Base-by-base conservation (phyloP, 1,140 invertebrate species). In the Euwallacea similis region DNA sequence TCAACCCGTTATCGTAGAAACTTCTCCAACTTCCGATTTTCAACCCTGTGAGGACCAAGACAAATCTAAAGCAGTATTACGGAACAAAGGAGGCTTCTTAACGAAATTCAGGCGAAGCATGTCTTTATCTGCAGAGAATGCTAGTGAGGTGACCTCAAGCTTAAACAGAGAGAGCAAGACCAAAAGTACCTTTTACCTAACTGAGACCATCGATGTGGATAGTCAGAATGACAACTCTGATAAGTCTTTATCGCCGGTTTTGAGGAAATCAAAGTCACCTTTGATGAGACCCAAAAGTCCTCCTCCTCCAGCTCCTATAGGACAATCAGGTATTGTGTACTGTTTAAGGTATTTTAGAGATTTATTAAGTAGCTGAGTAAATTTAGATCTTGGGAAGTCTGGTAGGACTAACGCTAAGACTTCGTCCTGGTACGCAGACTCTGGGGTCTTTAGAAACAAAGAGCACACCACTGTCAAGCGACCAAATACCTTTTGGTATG, bases 101-200 rank as follows among this genome's bases (percentile, higher is more conserved):
- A 77, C 72, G 7, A 81, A 79, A 69, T 77, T 81, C 54, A 72
- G 78, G 62, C 66, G 79, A 58, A 81, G 79, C 54, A 79, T 80
- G 71, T 80, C 78, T 16, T 62, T 80, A 55, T 76, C 73, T 11
- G 72, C 74, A 0, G 77, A 79, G 69, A 71, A 72, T 7, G 74
- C 77, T 0, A 67, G 33, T 16, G 76, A 79, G 63, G 42, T 76
- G 21, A 78, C 74, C 8, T 73, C 72, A 46, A 72, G 66, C 33
- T 55, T 76, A 16, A 72, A 56, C 42, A 46, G 47, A 21, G 55
- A n/a, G 9, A 75, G 71, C 46, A 79, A 77, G 64, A 73, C 78
- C 9, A 87, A 87, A 47, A 88, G 87, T 54, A 89, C 87, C 2
- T 89, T 89, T 77, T 89, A 89, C 77, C 79, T 89, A 59, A 87